These are phyloP conservation scores for Aphaenogaster ashmeadi DNA, from an alignment of 1,140 invertebrate genomes.

Conservation along the genomic window DNA sequence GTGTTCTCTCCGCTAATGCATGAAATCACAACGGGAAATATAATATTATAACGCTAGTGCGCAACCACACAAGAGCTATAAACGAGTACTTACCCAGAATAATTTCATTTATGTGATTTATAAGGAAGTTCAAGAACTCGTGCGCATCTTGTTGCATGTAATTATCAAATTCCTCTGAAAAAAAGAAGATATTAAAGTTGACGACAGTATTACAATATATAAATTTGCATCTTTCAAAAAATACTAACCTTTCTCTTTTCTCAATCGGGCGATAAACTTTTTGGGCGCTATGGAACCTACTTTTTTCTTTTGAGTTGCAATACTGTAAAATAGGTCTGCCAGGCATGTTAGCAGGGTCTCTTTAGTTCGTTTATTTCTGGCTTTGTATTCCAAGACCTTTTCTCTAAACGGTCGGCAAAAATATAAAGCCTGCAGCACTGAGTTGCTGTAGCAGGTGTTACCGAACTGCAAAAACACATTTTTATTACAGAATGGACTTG, in stretches of 20 bases:
- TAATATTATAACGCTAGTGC: background rate
- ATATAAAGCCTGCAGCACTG: conserved; percentile 99
- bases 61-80: background rate
- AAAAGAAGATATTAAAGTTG: conserved; percentile 65
- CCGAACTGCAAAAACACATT: conserved; percentile 95
- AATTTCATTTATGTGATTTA: conserved; percentile 98
- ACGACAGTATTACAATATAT: background rate
- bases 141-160: conserved; percentile 99
- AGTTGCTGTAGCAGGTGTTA: conserved; percentile 99
- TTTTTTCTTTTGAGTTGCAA: conserved; percentile 99
- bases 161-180: conserved; percentile 99
- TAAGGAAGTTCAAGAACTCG: conserved; percentile 99
- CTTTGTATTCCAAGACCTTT: conserved; percentile 99
- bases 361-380: conserved; percentile 98
- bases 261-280: conserved; percentile 98
- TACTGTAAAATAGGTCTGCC: conserved; percentile 99
- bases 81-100: conserved; percentile 92
- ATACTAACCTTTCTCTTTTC: conserved; percentile 98
- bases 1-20: conserved; percentile 92
- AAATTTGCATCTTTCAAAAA: background rate
- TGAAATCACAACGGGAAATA: background rate
- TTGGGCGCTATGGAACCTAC: conserved; percentile 99
- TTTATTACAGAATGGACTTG: background rate
- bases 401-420: conserved; percentile 99
- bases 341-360: conserved; percentile 99